These are phyloP conservation scores for Camelus bactrianus DNA, from an alignment of 2,113 vertebrate genomes.

Conservation along the genomic window DNA sequence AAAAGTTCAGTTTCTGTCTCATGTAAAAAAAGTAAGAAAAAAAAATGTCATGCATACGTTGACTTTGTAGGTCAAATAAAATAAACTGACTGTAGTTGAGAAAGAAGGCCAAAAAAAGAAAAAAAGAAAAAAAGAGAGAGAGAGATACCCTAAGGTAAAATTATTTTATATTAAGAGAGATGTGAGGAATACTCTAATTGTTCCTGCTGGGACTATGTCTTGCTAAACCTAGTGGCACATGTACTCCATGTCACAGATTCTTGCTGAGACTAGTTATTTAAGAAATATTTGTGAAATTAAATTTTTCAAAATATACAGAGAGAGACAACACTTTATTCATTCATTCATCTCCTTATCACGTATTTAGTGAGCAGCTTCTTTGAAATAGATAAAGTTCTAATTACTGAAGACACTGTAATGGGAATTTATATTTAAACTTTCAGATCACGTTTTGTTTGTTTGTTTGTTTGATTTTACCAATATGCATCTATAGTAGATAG, in stretches of 20 bases:
- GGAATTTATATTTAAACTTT: not conserved
- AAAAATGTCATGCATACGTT: not conserved
- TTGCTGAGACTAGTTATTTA: not conserved
- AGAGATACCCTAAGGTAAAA: not conserved
- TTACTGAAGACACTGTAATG: not conserved
- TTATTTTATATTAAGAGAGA: not conserved
- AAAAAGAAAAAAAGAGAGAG: too few relatives aligned
- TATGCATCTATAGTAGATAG: not conserved
- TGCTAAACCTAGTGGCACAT: not conserved
- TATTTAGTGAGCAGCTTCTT: not conserved
- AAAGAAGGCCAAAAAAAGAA: not conserved
- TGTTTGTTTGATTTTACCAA: not conserved
- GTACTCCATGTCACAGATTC: not conserved
- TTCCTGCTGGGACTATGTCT: not conserved
- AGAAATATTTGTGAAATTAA: not conserved
- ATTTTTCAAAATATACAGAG: not conserved
- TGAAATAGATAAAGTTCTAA: not conserved
- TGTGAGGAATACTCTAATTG: not conserved
- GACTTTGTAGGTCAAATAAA: not conserved
- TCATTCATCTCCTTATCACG: not conserved
- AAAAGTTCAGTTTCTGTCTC: conserved; percentile 38
- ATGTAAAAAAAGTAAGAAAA: not conserved
- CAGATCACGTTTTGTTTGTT: not conserved
- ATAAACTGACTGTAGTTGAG: not conserved
- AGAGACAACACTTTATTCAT: not conserved